Percentiles rank a stretch among this genome's conserved stretches.
Conservation (phyloP, 2,888 invertebrate genomes). For the Yponomeuta sedellus region DNA sequence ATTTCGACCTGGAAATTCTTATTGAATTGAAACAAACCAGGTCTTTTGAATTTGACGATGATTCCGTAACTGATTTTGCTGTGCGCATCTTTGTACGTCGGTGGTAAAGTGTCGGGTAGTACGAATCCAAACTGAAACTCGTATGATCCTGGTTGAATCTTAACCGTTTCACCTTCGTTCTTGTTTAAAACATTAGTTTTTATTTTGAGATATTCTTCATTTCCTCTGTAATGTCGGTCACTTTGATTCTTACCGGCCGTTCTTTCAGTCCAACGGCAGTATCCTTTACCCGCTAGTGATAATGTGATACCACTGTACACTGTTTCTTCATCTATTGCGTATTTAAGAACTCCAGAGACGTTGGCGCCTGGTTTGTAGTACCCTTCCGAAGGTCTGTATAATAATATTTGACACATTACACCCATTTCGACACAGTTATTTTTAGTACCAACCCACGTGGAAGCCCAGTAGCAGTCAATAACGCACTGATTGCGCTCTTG, state of each 20-base stretch:
- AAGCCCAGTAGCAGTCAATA: not conserved
- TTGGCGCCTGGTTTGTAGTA: slow-evolving; percentile 25
- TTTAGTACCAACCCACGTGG: not conserved
- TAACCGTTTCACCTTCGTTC: not conserved
- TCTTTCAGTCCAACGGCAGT: slow-evolving; percentile 5
- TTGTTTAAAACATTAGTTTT: not conserved
- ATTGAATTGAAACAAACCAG: slow-evolving; percentile 15
- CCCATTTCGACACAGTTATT: slow-evolving; percentile 26
- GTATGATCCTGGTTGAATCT: slow-evolving; percentile 6
- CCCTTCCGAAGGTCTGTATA: slow-evolving; percentile 24
- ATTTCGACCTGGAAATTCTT: slow-evolving; percentile 20
- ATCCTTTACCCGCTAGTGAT: slow-evolving; percentile 28
- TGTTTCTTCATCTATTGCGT: slow-evolving; percentile 27
- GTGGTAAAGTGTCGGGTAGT: slow-evolving; percentile 18
- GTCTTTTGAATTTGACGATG: slow-evolving; percentile 21
- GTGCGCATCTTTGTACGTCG: not conserved
- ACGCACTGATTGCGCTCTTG: too few species aligned
- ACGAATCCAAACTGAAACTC: not conserved
- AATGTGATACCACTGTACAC: slow-evolving; percentile 27
- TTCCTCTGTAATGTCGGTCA: not conserved
- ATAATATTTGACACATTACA: slow-evolving; percentile 30
- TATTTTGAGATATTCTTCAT: not conserved
- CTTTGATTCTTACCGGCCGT: not conserved
- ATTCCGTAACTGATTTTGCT: slow-evolving; percentile 22
- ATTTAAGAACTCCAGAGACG: slow-evolving; percentile 29